phyloP scores from a whole-genome alignment of 2,888 invertebrate species.

The Heliconius cydno region DNA sequence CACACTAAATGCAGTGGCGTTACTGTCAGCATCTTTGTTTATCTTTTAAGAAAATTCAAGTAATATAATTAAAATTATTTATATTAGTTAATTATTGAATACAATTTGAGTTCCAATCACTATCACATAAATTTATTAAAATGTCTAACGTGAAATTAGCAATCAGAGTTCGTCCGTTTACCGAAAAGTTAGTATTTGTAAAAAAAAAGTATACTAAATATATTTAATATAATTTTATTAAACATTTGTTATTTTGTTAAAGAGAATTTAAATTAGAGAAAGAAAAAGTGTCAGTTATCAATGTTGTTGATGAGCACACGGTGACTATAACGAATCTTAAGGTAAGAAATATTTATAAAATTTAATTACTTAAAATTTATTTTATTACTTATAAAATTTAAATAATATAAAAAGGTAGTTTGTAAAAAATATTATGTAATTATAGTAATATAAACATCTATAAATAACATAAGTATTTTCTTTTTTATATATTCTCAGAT shows the following conservation, averaged over 20 bases:
- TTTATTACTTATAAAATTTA: not conserved
- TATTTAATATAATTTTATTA: not conserved
- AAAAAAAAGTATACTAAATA: not conserved
- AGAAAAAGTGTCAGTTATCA: constrained; percentile 70
- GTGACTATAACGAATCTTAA: constrained; percentile 85
- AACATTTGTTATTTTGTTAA: constrained; percentile 47
- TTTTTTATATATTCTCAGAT: not conserved
- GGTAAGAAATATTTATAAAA: too few relatives aligned
- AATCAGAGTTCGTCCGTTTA: constrained; percentile 85
- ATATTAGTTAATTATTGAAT: not conserved
- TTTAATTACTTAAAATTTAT: too few relatives aligned
- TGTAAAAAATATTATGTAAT: not conserved
- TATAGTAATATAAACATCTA: too few relatives aligned
- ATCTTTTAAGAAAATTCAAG: not conserved
- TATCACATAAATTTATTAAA: not conserved
- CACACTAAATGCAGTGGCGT: constrained; percentile 1
- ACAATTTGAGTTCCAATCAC: not conserved
- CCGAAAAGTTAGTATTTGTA: constrained; percentile 80
- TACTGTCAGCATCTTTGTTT: not conserved
- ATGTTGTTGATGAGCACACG: constrained; percentile 74
- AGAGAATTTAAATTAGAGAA: constrained; percentile 72
- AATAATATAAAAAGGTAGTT: not conserved
- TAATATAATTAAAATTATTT: not conserved
- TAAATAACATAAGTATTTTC: not conserved
- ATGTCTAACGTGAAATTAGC: constrained; percentile 87